Evolutionary conservation across 2,888 invertebrate species (phyloP).

Genomic region (Microplitis deprimator): DNA sequence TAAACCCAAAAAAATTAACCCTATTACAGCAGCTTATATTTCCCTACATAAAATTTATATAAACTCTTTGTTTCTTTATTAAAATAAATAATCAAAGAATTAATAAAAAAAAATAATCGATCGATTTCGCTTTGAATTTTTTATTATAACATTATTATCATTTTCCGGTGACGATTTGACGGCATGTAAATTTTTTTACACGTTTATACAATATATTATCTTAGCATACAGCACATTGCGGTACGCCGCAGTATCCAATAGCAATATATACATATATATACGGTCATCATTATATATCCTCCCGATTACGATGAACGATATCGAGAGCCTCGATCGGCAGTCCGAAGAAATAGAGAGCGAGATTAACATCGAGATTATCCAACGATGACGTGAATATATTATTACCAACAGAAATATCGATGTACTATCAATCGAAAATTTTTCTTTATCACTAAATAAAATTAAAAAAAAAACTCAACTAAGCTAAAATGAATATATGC

Average conservation of each 20-base stretch:
- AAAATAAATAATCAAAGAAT: too few relatives aligned
- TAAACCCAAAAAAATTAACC: too few relatives aligned
- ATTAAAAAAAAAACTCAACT: too few relatives aligned
- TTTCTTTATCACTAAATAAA: too few relatives aligned
- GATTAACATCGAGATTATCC: conserved; percentile 18
- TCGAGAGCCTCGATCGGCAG: conserved; percentile 60
- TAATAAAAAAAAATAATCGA: too few relatives aligned
- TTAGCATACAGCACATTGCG: conserved; percentile 50
- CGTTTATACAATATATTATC: not conserved
- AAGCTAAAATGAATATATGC: too few relatives aligned
- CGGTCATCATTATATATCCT: conserved; percentile 57
- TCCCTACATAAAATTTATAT: too few relatives aligned
- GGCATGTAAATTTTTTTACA: not conserved
- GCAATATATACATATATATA: conserved; percentile 49
- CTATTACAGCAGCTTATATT: too few relatives aligned
- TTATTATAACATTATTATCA: too few relatives aligned
- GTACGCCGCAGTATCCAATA: conserved; percentile 67
- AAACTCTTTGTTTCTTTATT: too few relatives aligned
- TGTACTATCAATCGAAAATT: not conserved
- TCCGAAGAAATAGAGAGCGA: conserved; percentile 51
- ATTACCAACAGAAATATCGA: not conserved
- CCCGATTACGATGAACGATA: conserved; percentile 57
- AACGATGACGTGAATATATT: conserved; percentile 30
- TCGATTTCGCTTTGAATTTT: too few relatives aligned
- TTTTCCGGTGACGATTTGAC: conserved; percentile 6